Percentiles rank a stretch among this genome's conserved stretches.
Conservation (phyloP, 2,888 invertebrate genomes). For the Dasypolia templi region DNA sequence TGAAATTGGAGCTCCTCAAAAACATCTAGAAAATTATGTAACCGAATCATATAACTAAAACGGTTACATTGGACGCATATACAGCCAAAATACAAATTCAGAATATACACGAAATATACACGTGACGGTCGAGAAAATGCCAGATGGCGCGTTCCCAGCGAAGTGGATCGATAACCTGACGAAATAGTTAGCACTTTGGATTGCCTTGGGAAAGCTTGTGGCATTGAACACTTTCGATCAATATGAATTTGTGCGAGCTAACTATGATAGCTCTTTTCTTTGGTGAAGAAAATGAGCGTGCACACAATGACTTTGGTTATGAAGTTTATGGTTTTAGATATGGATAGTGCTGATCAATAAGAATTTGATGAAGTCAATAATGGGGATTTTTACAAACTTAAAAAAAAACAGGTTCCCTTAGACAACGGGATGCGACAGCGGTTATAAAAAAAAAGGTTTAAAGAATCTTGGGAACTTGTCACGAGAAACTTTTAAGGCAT, state of each 20-base stretch:
- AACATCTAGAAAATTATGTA: conserved; percentile 16
- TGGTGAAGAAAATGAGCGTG: background rate
- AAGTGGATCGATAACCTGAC: conserved; percentile 66
- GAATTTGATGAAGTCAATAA: background rate
- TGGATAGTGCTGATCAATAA: background rate
- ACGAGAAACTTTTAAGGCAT: background rate
- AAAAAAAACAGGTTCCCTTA: background rate
- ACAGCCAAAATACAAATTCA: conserved; percentile 44
- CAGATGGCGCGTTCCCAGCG: conserved; percentile 63
- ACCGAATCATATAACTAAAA: conserved; percentile 15
- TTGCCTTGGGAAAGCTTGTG: conserved; percentile 46
- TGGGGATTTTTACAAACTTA: background rate
- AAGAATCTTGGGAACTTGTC: conserved; percentile 4
- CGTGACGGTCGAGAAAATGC: conserved; percentile 52
- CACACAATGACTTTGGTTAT: conserved; percentile 5
- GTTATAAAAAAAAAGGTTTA: too few relatives aligned
- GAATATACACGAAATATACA: conserved; percentile 42
- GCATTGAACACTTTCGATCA: conserved; percentile 43
- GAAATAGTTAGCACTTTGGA: conserved; percentile 58
- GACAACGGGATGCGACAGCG: background rate
- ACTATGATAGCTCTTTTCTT: conserved; percentile 7
- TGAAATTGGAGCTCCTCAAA: background rate
- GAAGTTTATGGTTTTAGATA: background rate
- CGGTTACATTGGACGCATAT: background rate
- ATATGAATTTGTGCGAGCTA: conserved; percentile 12